These are phyloP conservation scores for Heliconius erato DNA, from an alignment of 2,888 invertebrate genomes.

Conservation along the genomic window DNA sequence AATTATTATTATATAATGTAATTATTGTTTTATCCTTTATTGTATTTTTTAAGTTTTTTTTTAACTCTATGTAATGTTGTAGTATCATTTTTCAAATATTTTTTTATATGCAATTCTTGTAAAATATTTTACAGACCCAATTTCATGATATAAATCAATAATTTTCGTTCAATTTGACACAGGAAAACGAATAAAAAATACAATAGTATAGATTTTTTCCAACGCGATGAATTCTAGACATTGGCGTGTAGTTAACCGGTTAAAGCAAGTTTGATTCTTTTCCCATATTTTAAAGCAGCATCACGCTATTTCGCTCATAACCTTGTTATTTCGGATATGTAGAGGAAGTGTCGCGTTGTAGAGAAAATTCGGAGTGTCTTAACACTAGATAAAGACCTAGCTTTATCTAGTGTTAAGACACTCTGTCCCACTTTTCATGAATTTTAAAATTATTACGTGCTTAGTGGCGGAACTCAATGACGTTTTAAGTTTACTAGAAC, in stretches of 20 bases:
- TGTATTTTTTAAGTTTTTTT: background rate
- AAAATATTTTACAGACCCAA: background rate
- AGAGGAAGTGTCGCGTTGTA: no score
- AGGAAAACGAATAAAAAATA: background rate
- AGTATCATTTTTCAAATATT: background rate
- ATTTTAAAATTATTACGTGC: no score
- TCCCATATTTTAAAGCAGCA: background rate
- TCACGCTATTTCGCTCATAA: no score
- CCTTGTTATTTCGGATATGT: no score
- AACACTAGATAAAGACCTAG: no score
- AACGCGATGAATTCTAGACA: background rate
- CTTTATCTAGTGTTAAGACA: no score
- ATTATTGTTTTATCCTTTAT: background rate
- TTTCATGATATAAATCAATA: background rate
- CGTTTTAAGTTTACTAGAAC: no score
- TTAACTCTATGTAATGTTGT: background rate
- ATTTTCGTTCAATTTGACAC: background rate
- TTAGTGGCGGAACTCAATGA: no score
- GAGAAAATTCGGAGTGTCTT: no score
- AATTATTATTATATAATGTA: slow-evolving; percentile 31
- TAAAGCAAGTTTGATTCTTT: background rate
- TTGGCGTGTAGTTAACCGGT: background rate
- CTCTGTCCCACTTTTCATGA: no score
- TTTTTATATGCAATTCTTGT: background rate
- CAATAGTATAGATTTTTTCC: background rate